These are phyloP conservation scores for Bugulina stolonifera DNA, from an alignment of 2,888 invertebrate genomes.

Conservation along the genomic window DNA sequence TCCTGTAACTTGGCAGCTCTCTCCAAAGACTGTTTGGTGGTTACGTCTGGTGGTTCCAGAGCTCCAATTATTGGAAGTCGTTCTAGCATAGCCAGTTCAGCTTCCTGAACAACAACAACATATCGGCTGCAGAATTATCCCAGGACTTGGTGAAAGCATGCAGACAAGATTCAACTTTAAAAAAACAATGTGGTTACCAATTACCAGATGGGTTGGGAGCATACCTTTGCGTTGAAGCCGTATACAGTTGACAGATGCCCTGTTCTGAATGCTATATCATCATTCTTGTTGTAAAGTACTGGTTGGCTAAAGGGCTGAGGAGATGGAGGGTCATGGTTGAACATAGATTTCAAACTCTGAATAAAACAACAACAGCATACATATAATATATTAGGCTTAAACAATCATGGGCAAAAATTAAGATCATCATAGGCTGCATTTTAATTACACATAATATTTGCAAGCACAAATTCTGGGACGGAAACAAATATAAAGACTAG, in stretches of 20 bases:
- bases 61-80: constrained; percentile 34
- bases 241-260: constrained; percentile 40
- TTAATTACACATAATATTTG: neutral
- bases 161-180: too few species aligned
- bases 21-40: constrained; percentile 36
- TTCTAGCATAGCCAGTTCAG: constrained; percentile 42
- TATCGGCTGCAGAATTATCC: too few species aligned
- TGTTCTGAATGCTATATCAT: constrained; percentile 41
- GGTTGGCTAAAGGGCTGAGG: constrained; percentile 39
- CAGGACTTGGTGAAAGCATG: too few species aligned
- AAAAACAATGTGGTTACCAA: too few species aligned
- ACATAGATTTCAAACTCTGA: constrained; percentile 25
- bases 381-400: too few species aligned
- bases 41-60: constrained; percentile 33
- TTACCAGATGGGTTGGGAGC: too few species aligned
- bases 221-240: constrained; percentile 38
- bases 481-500: too few species aligned
- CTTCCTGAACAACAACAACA: too few species aligned
- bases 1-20: constrained; percentile 49
- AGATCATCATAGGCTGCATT: too few species aligned
- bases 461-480: neutral
- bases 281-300: constrained; percentile 40
- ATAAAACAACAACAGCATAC: too few species aligned
- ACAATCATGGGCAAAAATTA: too few species aligned
- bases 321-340: constrained; percentile 36